Conservation (phyloP, 2,113 vertebrate species). For the Pluvianellus socialis region DNA sequence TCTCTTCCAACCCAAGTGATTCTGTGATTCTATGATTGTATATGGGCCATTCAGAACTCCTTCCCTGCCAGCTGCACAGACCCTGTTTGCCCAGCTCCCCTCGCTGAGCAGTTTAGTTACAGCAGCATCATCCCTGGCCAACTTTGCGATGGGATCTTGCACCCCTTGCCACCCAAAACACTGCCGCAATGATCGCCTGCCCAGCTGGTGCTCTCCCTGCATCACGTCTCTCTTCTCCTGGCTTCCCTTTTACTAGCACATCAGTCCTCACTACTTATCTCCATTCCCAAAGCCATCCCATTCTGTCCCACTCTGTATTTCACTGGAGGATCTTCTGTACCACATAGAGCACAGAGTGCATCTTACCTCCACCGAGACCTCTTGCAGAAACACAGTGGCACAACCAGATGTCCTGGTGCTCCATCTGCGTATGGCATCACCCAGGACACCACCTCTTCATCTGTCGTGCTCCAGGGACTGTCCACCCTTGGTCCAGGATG, state of each 20-base stretch:
- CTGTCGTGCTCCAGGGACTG: background rate
- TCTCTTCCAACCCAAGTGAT: too few relatives aligned
- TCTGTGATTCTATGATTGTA: too few relatives aligned
- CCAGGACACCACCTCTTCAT: background rate
- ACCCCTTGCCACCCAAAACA: background rate
- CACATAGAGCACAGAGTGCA: background rate
- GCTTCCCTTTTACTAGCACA: background rate
- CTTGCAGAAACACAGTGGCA: background rate
- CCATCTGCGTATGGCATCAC: background rate
- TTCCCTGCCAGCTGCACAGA: background rate
- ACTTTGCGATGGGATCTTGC: background rate
- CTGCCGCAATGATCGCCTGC: background rate
- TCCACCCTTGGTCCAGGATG: background rate
- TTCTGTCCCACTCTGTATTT: background rate
- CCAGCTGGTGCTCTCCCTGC: background rate
- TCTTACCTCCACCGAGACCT: background rate
- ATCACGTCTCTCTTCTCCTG: background rate
- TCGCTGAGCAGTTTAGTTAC: background rate
- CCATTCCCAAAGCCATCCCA: background rate
- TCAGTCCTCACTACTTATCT: background rate
- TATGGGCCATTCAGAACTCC: background rate
- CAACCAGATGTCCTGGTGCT: background rate
- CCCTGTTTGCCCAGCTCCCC: background rate
- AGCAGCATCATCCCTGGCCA: background rate
- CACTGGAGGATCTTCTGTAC: background rate